A percentile compares a stretch with the other conserved stretches of the same genome.
Evolutionary conservation across 2,797 vertebrate species (phyloP).

Genomic region (Otolemur crassicaudatus): DNA sequence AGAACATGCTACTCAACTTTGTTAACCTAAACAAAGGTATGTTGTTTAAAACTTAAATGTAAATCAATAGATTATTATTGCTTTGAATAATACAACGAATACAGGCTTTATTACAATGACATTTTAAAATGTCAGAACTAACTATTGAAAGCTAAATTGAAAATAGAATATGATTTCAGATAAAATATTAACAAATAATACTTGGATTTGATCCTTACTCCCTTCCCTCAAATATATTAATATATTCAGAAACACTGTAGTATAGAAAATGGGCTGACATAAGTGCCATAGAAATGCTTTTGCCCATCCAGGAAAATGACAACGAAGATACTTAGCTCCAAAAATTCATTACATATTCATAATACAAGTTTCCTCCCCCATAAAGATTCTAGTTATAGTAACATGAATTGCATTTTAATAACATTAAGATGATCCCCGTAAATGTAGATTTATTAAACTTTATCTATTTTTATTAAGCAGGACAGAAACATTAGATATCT

Average conservation of each 20-base stretch:
- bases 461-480: neutral
- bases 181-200: constrained; percentile 40
- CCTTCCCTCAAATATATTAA: neutral
- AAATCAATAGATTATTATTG: constrained; percentile 30
- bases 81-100: constrained; percentile 15
- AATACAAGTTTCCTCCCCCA: neutral
- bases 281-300: neutral
- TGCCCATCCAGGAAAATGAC: neutral
- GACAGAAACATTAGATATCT: constrained; percentile 1
- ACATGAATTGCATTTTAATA: constrained; percentile 50
- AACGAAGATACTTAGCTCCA: constrained; percentile 24
- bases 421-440: neutral
- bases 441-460: neutral
- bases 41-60: constrained; percentile 41
- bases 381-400: constrained; percentile 33
- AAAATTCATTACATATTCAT: constrained; percentile 7
- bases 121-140: constrained; percentile 48
- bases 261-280: constrained; percentile 24
- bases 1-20: constrained; percentile 12
- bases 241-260: neutral
- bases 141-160: constrained; percentile 28
- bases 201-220: neutral
- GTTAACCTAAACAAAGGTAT: neutral
- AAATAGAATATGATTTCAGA: constrained; percentile 53
- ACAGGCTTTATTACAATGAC: neutral